Conservation (phyloP, 92 coral and sea anemone species). For the Phenganax stokvisi region DNA sequence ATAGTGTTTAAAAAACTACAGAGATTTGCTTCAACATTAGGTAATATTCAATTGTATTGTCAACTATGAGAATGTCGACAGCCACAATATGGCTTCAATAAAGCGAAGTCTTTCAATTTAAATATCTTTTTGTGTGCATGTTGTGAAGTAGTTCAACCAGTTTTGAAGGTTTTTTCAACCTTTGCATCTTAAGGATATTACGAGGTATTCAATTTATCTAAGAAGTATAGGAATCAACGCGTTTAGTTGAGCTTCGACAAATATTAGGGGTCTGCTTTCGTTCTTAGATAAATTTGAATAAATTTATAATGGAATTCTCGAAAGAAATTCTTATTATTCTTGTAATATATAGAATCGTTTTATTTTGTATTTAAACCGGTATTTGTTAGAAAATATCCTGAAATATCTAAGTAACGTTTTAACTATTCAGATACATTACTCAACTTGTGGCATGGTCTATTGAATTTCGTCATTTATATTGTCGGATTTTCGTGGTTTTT, state of each 20-base stretch:
- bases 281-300: background rate
- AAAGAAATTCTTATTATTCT: background rate
- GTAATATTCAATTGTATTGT: background rate
- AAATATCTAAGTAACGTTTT: too few relatives aligned
- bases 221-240: background rate
- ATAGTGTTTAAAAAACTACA: background rate
- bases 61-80: background rate
- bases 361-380: background rate
- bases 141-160: background rate
- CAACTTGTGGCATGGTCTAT: too few relatives aligned
- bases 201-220: background rate
- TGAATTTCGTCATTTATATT: too few relatives aligned
- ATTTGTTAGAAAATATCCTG: too few relatives aligned
- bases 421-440: too few relatives aligned
- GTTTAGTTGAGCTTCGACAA: slow-evolving; percentile 13
- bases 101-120: background rate
- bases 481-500: too few relatives aligned
- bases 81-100: background rate
- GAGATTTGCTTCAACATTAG: background rate
- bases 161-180: background rate
- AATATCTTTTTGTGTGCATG: background rate
- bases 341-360: background rate
- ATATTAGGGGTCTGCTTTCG: background rate
- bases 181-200: background rate
- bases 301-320: background rate